phyloP scores from a whole-genome alignment of 1,140 invertebrate genomes.

The Aphis gossypii region DNA sequence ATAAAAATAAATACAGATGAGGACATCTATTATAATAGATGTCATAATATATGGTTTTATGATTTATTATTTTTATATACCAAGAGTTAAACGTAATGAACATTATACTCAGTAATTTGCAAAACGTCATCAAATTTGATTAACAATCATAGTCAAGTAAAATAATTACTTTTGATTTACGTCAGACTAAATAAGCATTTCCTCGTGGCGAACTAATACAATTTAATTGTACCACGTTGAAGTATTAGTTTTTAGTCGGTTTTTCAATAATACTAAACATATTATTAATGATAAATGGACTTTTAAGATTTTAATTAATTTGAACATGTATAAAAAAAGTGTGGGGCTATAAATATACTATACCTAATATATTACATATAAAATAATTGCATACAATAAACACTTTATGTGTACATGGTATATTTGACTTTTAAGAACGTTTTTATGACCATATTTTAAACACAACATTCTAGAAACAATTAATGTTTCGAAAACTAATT shows the following conservation, averaged over 20 bases:
- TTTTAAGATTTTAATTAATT: neutral
- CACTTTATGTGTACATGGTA: neutral
- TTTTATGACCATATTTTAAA: neutral
- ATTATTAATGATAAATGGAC: neutral
- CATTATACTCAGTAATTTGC: neutral
- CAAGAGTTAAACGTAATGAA: neutral
- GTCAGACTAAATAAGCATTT: neutral
- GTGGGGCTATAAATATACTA: neutral
- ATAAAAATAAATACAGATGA: conserved; percentile 36
- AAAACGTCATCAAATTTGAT: conserved; percentile 7
- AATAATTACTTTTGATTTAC: neutral
- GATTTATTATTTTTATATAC: conserved; percentile 29
- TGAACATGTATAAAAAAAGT: neutral
- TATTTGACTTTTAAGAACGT: conserved; percentile 12
- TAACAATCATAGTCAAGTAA: neutral
- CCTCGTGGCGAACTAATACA: neutral
- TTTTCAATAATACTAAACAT: neutral
- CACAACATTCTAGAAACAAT: neutral
- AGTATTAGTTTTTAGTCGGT: conserved; percentile 17
- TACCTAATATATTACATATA: neutral
- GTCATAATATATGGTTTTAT: conserved; percentile 26
- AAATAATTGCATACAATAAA: neutral
- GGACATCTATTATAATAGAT: conserved; percentile 23
- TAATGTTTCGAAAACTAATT: neutral
- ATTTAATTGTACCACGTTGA: neutral